Evolutionary conservation across 2,113 vertebrate species (phyloP), one percentile per base, ranked within the genome.

Genomic region (Gymnocephalus cernua): DNA sequence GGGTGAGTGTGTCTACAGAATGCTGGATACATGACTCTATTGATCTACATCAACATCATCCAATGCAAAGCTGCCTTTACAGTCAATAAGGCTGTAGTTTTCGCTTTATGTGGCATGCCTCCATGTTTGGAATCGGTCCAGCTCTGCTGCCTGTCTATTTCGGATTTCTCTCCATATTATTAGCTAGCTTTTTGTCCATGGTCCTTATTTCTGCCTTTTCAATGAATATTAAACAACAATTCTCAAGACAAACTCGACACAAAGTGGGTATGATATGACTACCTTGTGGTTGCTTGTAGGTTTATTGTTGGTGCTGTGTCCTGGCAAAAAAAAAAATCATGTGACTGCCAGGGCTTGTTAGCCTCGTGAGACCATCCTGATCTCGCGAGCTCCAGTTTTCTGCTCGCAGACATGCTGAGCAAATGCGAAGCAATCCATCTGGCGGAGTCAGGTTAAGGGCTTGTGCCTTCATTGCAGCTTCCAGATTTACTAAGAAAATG

Each of bases 31-130:
- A 54, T 74, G 35, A 32, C 48, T 45, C 41, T 44, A 75, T 68
- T 62, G 74, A 86, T 86, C 81, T 54, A 44, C 74, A 79, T 56
- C 58, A 72, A 32, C 25, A 58, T 61, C 19, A 47, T 45, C n/a
- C 14, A 53, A 35, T 65, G 16, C 18, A 78, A 68, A 83, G 29
- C 75, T 53, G 65, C 13, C 62, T 68, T 38, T 47, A 16, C 41
- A 6, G n/a, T 41, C 9, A 41, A 16, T 56, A 13, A 58, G 14
- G 47, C 62, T 38, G 0, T 35, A 47, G 23, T 57, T 69, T 51
- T 62, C 4, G 38, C 4, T 50, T 32, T 11, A 47, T 23, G 16
- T 50, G 25, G 10, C 6, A 13, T 54, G 27, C 45, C 27, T 21
- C 18, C 7, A 53, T 45, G 4, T 54, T 15, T 50, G 50, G 38